Evolutionary conservation across 2,888 invertebrate species (phyloP).

Genomic region (Odontothrips loti): DNA sequence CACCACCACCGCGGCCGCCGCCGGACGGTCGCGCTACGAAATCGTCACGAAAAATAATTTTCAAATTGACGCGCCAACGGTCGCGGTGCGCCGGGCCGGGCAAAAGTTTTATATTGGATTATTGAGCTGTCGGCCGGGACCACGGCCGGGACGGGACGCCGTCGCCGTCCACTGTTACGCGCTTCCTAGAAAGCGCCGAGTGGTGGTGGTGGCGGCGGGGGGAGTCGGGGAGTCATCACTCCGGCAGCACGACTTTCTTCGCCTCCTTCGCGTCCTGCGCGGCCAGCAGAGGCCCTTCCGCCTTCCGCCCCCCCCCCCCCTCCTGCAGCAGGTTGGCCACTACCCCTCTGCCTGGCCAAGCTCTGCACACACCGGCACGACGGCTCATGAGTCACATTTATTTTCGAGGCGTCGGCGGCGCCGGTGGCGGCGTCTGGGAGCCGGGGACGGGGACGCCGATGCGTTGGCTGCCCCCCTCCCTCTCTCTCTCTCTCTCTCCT

Average conservation of each 20-base stretch:
- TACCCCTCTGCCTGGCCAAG: neutral
- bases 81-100: conserved; percentile 37
- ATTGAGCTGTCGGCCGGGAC: conserved; percentile 37
- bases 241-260: conserved; percentile 35
- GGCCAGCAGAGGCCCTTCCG: conserved; percentile 33
- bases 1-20: conserved; percentile 44
- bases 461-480: neutral
- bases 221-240: neutral
- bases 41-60: conserved; percentile 40
- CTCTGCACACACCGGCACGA: conserved; percentile 27
- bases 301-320: conserved; percentile 36
- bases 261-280: conserved; percentile 30
- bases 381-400: conserved; percentile 30
- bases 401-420: neutral
- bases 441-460: too few relatives aligned
- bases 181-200: neutral
- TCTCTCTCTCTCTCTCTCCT: conserved; percentile 13
- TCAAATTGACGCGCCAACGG: conserved; percentile 33
- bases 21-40: conserved; percentile 46
- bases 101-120: conserved; percentile 48
- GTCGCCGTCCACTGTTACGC: neutral
- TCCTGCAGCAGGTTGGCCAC: conserved; percentile 36
- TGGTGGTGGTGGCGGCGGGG: too few relatives aligned
- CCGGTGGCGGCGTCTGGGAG: too few relatives aligned
- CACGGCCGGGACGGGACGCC: too few relatives aligned